Percentiles rank a stretch among this genome's conserved stretches.
Evolutionary conservation across 2,888 invertebrate species (phyloP).

Genomic region (Cheilosia vernalis): DNA sequence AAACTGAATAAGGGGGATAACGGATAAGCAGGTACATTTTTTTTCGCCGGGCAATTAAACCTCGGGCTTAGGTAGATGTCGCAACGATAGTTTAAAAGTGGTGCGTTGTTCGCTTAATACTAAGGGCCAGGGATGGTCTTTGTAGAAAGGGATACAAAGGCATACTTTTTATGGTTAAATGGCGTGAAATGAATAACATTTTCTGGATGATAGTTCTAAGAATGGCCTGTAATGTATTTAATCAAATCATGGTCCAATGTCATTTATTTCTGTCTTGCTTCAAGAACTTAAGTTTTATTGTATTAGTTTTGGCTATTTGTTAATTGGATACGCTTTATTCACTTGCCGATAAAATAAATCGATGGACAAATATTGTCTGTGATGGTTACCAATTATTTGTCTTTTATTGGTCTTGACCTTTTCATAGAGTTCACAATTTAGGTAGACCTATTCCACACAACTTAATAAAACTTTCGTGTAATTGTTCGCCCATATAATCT

Average conservation of each 20-base stretch:
- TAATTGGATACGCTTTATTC: too few species aligned
- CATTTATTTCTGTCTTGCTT: background rate
- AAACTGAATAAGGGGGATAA: background rate
- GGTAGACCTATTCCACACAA: too few species aligned
- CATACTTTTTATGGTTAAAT: background rate
- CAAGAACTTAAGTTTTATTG: background rate
- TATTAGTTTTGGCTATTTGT: background rate
- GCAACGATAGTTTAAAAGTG: background rate
- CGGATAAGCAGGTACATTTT: too few species aligned
- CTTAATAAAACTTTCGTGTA: too few species aligned
- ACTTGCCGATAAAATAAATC: too few species aligned
- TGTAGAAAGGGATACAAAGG: background rate
- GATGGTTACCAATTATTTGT: too few species aligned
- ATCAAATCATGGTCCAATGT: background rate
- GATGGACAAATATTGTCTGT: too few species aligned
- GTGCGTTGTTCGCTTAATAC: background rate
- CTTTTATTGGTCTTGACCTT: too few species aligned
- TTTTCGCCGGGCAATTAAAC: constrained; percentile 22
- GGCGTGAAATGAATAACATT: constrained; percentile 5
- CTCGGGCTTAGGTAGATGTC: background rate
- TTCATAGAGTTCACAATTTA: too few species aligned
- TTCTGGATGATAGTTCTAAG: background rate
- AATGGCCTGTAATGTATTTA: background rate
- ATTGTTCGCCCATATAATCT: too few species aligned
- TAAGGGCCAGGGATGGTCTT: background rate